Evolutionary conservation across 2,888 invertebrate genomes (phyloP).

Genomic region (Tetragonisca angustula): DNA sequence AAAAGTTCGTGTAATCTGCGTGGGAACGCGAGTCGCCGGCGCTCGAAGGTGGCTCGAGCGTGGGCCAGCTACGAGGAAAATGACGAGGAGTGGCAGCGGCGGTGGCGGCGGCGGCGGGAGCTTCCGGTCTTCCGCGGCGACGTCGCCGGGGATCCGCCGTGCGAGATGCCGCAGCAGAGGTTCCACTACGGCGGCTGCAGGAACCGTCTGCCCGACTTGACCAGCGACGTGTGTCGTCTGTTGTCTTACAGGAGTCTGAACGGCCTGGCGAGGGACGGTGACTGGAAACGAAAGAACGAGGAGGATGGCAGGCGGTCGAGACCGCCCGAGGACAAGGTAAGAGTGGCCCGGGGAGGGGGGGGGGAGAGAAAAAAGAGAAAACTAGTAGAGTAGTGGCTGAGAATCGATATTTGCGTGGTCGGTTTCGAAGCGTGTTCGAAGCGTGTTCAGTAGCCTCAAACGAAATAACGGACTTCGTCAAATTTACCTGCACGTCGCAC

Average conservation of each 20-base stretch:
- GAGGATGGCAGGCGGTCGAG: constrained; percentile 51
- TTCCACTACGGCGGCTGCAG: constrained; percentile 73
- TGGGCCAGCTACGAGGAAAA: constrained; percentile 39
- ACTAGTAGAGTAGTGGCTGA: background rate
- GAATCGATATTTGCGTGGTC: background rate
- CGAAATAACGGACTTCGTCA: background rate
- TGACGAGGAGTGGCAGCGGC: constrained; percentile 21
- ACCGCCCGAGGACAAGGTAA: constrained; percentile 58
- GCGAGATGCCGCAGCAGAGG: constrained; percentile 75
- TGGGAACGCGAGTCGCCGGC: background rate
- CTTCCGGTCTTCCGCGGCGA: constrained; percentile 44
- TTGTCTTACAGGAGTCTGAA: constrained; percentile 75
- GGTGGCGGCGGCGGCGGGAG: background rate
- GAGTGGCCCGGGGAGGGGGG: constrained; percentile 6
- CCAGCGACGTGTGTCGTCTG: constrained; percentile 76
- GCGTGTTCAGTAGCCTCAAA: background rate
- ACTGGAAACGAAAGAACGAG: constrained; percentile 54
- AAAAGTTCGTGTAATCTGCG: background rate
- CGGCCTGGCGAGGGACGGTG: constrained; percentile 62
- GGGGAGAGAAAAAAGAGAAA: background rate
- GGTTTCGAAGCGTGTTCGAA: background rate
- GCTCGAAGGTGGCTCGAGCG: constrained; percentile 40
- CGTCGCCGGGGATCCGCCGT: constrained; percentile 22
- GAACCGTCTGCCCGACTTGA: constrained; percentile 73
- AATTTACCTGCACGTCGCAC: too few relatives aligned